Evolutionary conservation across 2,113 vertebrate genomes (phyloP).

Genomic region (Mus musculus): DNA sequence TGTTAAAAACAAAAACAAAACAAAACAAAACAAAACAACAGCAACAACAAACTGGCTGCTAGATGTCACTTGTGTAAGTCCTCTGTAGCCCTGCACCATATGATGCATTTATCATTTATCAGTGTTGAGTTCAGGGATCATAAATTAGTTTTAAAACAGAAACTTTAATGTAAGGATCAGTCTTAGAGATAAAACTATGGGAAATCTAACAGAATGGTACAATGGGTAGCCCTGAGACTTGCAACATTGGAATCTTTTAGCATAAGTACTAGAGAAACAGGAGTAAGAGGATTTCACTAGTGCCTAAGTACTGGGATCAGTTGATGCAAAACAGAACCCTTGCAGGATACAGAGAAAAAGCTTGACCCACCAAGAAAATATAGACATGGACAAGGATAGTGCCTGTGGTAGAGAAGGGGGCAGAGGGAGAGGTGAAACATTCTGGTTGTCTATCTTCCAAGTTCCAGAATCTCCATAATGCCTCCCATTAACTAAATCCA

Average conservation of each 20-base stretch:
- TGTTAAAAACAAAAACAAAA: not conserved
- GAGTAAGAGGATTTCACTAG: not conserved
- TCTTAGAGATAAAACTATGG: not conserved
- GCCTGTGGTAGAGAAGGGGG: not conserved
- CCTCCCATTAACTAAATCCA: not conserved
- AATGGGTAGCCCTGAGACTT: not conserved
- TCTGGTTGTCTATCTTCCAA: not conserved
- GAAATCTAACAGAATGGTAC: not conserved
- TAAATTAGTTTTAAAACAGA: constrained; percentile 15
- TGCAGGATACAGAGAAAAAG: not conserved
- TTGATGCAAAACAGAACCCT: not conserved
- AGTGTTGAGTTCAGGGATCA: not conserved
- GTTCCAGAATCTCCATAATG: not conserved
- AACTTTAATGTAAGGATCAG: not conserved
- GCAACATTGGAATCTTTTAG: not conserved
- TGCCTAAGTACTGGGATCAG: not conserved
- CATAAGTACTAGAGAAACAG: not conserved
- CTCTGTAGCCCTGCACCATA: not conserved
- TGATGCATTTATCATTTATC: not conserved
- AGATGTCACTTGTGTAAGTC: not conserved
- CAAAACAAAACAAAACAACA: not conserved
- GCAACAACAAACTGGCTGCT: not conserved
- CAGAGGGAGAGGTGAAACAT: no score
- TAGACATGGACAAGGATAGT: not conserved
- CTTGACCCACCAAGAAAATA: not conserved